A percentile compares a stretch with the other conserved stretches of the same genome.
Conservation (phyloP, 1,140 invertebrate genomes). For the Macrobrachium rosenbergii region DNA sequence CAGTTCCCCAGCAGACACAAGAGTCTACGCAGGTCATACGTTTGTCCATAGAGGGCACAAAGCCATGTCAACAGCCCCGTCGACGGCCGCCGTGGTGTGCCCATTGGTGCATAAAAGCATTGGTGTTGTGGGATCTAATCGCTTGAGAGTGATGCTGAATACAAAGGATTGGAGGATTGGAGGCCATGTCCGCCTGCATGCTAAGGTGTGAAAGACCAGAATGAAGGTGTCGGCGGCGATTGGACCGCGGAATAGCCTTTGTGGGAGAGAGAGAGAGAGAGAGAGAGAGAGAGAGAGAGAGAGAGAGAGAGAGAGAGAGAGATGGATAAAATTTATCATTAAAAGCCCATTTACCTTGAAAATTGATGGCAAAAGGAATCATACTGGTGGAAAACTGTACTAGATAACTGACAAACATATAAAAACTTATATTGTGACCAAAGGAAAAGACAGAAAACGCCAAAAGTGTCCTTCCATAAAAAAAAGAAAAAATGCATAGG, state of each 20-base stretch:
- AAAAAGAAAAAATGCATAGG: too few species aligned
- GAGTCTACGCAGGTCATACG: neutral
- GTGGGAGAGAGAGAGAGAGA: slow-evolving; percentile 1
- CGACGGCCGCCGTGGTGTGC: neutral
- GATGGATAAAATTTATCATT: neutral
- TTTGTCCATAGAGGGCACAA: neutral
- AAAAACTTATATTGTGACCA: neutral
- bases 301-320: neutral
- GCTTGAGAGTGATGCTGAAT: slow-evolving; percentile 23
- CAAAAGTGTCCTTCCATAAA: too few species aligned
- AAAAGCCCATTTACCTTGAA: too few species aligned
- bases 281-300: neutral
- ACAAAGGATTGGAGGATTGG: slow-evolving; percentile 20
- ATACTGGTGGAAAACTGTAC: too few species aligned
- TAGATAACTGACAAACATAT: too few species aligned
- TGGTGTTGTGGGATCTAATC: slow-evolving; percentile 15
- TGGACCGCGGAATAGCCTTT: neutral
- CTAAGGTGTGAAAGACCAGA: slow-evolving; percentile 10
- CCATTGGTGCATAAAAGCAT: slow-evolving; percentile 29
- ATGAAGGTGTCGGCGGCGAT: slow-evolving; percentile 1
- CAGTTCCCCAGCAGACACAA: neutral
- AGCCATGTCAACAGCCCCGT: slow-evolving; percentile 10
- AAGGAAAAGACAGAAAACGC: neutral
- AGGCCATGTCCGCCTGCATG: slow-evolving; percentile 9
- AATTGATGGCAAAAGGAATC: too few species aligned